Evolutionary conservation across 2,888 invertebrate genomes (phyloP), one percentile per base, ranked within the genome.

Genomic region (Amphipyra berbera): DNA sequence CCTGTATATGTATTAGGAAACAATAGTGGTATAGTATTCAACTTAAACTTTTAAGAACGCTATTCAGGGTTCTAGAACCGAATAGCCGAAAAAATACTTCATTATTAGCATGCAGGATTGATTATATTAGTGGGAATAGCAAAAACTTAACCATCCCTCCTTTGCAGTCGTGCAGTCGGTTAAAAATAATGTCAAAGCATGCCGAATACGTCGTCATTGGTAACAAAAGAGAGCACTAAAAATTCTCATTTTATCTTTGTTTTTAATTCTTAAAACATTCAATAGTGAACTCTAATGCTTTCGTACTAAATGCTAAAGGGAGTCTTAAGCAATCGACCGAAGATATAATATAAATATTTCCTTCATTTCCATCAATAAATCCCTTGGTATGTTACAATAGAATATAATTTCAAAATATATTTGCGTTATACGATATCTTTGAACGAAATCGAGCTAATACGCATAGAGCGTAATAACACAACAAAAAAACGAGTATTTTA

Each of bases 351-450:
- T 21, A 2, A 21, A 21, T 21, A 35, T 41, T 47, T 42, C 7
- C 35, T 38, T 55, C 9, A 57, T 59, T 61, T 70, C 55, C 55
- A 42, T 59, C 41, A 56, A 58, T 55, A 73, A 69, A 41, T 58
- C 56, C 63, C 9, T 60, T 9, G 4, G 35, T 58, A 45, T 30
- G 15, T 38, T 41, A 15, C 8, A 33, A 41, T 27, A 45, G 21
- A 53, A 56, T 52, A 52, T 37, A 35, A 48, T 42, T 63, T 52
- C 2, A 42, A 72, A 63, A 70, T 69, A 74, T 61, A 48, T 48
- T 42, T 5, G 37, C 6, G 21, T 21, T 27, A 42, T 33, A 61
- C 21, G 37, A 48, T 37, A 44, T 49, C 21, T 66, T 40, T 45
- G 1, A 63, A 50, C n/a, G 4, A 63, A 63, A 49, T 7, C 4